Percentiles rank a stretch among this genome's conserved stretches.
Conservation (phyloP, 2,113 vertebrate genomes). For the cat (Felis catus) region F.catus_Fca126_mat1.0 CM031415.1:96067001-96067500, state of each 20-base stretch:
- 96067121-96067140: not conserved
- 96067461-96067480: not conserved
- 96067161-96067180: not conserved
- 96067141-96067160: conserved; percentile 15
- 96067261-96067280: not conserved
- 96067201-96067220: not conserved
- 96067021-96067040: no score
- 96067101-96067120: not conserved
- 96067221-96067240: not conserved
- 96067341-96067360: not conserved
- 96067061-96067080: not conserved
- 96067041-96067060: not conserved
- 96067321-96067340: not conserved
- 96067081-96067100: not conserved
- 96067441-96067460: not conserved
- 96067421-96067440: not conserved
- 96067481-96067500: not conserved
- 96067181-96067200: not conserved
- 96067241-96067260: not conserved
- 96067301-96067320: rapidly evolving
- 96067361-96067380: not conserved
- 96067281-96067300: not conserved
- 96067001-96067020: no score
- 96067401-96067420: conserved; percentile 14
- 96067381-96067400: not conserved